phyloP scores from a whole-genome alignment of 1,140 invertebrate species.

The Berghia stephanieae region DNA sequence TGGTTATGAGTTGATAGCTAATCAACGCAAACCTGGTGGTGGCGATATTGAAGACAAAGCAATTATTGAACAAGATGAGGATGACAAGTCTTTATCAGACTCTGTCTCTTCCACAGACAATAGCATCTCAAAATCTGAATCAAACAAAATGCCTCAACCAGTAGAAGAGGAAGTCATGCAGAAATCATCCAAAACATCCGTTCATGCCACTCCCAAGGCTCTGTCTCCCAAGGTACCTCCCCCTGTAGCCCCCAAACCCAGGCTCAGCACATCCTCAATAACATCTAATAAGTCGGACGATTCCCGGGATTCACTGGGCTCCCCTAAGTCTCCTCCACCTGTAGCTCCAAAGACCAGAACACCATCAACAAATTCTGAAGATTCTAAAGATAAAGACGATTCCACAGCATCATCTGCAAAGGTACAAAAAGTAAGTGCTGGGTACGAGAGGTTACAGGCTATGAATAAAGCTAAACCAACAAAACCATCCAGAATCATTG shows the following conservation, averaged over 20 bases:
- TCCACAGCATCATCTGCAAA: neutral
- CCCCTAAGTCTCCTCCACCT: conserved; percentile 38
- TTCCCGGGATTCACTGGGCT: too few species aligned
- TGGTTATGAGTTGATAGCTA: neutral
- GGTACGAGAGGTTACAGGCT: conserved; percentile 13
- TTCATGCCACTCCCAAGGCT: neutral
- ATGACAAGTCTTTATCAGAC: too few species aligned
- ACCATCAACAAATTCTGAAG: conserved; percentile 2
- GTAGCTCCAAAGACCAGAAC: conserved; percentile 45
- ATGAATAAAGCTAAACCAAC: neutral
- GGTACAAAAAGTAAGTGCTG: neutral
- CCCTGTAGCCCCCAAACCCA: conserved; percentile 46
- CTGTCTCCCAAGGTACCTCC: conserved; percentile 35
- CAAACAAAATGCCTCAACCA: neutral
- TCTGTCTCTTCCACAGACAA: neutral
- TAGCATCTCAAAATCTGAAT: neutral
- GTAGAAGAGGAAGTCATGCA: neutral
- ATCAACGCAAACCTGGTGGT: neutral
- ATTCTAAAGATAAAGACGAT: neutral
- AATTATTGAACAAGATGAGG: too few species aligned
- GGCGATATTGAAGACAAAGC: neutral
- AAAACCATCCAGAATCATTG: neutral
- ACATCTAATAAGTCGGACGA: conserved; percentile 2
- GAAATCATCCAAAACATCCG: neutral
- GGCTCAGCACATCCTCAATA: conserved; percentile 22